Evolutionary conservation across 2,888 invertebrate genomes (phyloP).

Genomic region (Tridacna gigas): DNA sequence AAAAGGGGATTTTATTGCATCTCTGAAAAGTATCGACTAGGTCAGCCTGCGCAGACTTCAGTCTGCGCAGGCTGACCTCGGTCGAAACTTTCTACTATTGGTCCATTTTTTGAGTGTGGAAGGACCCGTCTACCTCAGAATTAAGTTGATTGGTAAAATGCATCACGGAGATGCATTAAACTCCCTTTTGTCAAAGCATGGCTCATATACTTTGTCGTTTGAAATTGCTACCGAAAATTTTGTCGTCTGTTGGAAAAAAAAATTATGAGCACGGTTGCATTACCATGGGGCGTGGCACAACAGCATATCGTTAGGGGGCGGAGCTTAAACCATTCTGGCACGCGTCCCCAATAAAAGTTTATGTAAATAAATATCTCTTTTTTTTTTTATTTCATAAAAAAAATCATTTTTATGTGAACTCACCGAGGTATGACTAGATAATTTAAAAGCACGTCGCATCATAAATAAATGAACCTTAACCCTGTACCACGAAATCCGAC

Average conservation of each 20-base stretch:
- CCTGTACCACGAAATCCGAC: too few species aligned
- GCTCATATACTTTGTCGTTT: too few species aligned
- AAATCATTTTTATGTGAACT: conserved; percentile 16
- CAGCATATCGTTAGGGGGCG: conserved; percentile 2
- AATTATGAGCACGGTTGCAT: background rate
- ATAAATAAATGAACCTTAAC: conserved; percentile 5
- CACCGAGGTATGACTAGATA: conserved; percentile 29
- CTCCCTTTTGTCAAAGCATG: too few species aligned
- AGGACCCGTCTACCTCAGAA: too few species aligned
- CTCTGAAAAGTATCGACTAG: too few species aligned
- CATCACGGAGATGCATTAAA: too few species aligned
- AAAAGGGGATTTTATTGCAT: too few species aligned
- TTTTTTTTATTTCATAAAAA: background rate
- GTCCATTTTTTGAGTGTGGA: too few species aligned
- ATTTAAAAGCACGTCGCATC: conserved; percentile 19
- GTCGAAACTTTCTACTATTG: too few species aligned
- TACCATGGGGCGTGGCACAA: background rate
- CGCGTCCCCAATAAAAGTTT: conserved; percentile 26
- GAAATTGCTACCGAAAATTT: background rate
- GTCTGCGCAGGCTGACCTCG: too few species aligned
- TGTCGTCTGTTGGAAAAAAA: background rate
- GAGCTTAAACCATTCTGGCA: background rate
- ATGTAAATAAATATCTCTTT: conserved; percentile 26
- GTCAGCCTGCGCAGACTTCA: too few species aligned
- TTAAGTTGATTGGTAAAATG: too few species aligned